These are phyloP conservation scores for Sebastolobus alascanus DNA, from an alignment of 2,797 vertebrate species.

Conservation along the genomic window DNA sequence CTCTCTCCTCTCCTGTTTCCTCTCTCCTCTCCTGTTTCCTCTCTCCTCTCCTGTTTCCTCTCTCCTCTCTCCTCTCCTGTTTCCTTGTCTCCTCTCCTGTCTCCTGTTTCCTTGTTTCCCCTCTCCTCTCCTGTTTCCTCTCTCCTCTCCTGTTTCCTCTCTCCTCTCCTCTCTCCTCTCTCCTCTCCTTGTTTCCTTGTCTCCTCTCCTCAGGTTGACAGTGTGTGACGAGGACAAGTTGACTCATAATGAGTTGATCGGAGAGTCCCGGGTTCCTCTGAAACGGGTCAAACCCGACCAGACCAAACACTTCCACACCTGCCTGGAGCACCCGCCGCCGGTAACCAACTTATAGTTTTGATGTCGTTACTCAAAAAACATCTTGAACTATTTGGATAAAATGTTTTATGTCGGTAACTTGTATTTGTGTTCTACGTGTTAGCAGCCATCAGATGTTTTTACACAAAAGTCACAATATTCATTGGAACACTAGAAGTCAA, in stretches of 20 bases:
- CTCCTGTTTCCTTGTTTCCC: neutral
- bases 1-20: neutral
- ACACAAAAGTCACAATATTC: too few relatives aligned
- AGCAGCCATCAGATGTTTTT: too few relatives aligned
- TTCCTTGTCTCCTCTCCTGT: neutral
- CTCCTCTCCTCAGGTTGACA: slow-evolving; percentile 82
- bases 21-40: neutral
- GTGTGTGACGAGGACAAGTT: slow-evolving; percentile 93
- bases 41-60: neutral
- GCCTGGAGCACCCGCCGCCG: slow-evolving; percentile 89
- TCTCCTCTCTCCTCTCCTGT: neutral
- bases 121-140: neutral
- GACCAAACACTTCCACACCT: slow-evolving; percentile 90
- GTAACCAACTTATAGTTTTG: slow-evolving; percentile 76
- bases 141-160: neutral
- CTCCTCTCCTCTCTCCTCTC: neutral
- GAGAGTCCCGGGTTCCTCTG: slow-evolving; percentile 89
- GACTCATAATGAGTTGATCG: slow-evolving; percentile 93
- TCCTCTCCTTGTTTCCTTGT: neutral
- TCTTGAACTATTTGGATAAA: too few relatives aligned
- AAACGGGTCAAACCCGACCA: slow-evolving; percentile 88
- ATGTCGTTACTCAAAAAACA: too few relatives aligned
- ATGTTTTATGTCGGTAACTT: too few relatives aligned
- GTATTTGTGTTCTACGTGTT: too few relatives aligned
- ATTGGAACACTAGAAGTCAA: too few relatives aligned